Conservation (phyloP, 2,888 invertebrate species). For the Fragum whitleyi region DNA sequence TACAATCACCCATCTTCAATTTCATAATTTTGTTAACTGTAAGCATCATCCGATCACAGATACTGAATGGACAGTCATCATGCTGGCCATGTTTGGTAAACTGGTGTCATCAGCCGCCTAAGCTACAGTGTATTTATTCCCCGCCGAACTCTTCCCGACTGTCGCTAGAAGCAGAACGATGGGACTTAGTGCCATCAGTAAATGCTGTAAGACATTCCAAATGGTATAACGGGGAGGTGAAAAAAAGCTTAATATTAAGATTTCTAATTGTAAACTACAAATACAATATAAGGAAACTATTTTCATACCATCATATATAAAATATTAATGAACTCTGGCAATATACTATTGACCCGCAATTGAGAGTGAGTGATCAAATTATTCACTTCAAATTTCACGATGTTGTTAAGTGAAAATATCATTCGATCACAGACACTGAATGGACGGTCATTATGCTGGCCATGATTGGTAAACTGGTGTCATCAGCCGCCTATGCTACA, state of each 20-base stretch:
- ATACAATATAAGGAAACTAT: no score
- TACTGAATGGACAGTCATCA: slow-evolving; percentile 21
- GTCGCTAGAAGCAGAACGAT: slow-evolving; percentile 32
- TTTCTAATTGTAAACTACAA: neutral
- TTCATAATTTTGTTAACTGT: no score
- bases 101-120: slow-evolving; percentile 38
- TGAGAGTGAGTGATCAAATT: no score
- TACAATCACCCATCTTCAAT: no score
- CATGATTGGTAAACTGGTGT: slow-evolving; percentile 37
- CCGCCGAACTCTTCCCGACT: slow-evolving; percentile 45
- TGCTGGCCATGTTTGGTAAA: slow-evolving; percentile 38
- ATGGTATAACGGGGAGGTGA: no score
- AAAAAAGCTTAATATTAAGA: no score
- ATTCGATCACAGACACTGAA: neutral
- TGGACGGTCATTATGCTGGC: slow-evolving; percentile 33
- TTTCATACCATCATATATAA: no score
- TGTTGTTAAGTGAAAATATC: no score
- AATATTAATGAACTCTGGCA: no score
- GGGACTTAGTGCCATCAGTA: slow-evolving; percentile 21
- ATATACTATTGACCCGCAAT: no score
- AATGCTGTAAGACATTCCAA: no score
- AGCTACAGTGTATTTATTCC: slow-evolving; percentile 37
- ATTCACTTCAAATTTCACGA: no score
- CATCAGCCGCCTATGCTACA: slow-evolving; percentile 39
- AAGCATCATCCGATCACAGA: neutral